Conservation (phyloP, 35 echinoderm and acorn worm species). For the Hemicentrotus pulcherrimus region DNA sequence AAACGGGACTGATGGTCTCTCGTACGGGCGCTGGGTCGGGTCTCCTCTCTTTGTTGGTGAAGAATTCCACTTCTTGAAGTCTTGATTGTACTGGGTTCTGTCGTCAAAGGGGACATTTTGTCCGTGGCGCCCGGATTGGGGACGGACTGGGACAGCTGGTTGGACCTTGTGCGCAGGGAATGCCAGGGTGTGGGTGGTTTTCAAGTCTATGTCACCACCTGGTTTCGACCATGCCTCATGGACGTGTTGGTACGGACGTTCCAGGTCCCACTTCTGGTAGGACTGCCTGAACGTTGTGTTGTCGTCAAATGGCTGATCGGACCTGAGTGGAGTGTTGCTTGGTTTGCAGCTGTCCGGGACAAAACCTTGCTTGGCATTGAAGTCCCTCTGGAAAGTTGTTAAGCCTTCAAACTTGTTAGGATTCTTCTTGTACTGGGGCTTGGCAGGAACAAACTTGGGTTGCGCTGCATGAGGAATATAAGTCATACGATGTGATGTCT, state of each 20-base stretch:
- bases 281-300: conserved; percentile 85
- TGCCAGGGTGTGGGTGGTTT: conserved; percentile 74
- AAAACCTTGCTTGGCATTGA: conserved; percentile 59
- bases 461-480: conserved; percentile 83
- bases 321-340: conserved; percentile 66
- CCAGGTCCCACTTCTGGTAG: conserved; percentile 73
- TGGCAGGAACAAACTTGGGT: conserved; percentile 70
- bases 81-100: conserved; percentile 90
- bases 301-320: conserved; percentile 91
- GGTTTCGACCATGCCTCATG: conserved; percentile 80
- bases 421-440: conserved; percentile 73
- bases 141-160: conserved; percentile 67
- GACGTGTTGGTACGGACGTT: conserved; percentile 63
- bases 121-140: conserved; percentile 44
- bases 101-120: conserved; percentile 87
- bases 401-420: conserved; percentile 81
- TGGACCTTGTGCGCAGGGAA: conserved; percentile 82
- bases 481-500: conserved; percentile 78
- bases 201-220: conserved; percentile 80
- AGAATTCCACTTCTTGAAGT: conserved; percentile 85
- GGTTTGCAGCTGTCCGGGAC: conserved; percentile 80
- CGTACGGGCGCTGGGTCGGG: conserved; percentile 81
- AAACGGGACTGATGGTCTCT: conserved; percentile 84
- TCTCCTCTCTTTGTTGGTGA: conserved; percentile 77
- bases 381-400: conserved; percentile 86